Evolutionary conservation across 2,888 invertebrate genomes (phyloP).

Genomic region (Amblyjoppa proteus): DNA sequence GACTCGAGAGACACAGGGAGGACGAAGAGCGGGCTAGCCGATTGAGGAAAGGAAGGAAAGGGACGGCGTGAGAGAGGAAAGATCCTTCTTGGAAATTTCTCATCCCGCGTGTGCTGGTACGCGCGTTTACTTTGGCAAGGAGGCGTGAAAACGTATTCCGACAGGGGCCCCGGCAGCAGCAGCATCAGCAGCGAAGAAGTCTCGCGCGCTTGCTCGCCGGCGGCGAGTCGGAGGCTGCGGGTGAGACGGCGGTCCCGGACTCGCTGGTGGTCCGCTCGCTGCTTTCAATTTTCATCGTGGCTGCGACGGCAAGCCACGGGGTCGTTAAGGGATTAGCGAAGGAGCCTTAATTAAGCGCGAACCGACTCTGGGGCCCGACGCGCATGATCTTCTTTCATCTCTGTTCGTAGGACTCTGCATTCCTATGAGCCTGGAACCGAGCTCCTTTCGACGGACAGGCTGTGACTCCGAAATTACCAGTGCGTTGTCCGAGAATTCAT

Average conservation of each 20-base stretch:
- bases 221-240: constrained; percentile 42
- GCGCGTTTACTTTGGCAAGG: constrained; percentile 75
- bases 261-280: constrained; percentile 66
- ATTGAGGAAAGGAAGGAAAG: neutral
- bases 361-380: constrained; percentile 47
- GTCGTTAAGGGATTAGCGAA: constrained; percentile 71
- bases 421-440: constrained; percentile 27
- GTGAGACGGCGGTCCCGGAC: constrained; percentile 19
- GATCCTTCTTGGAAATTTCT: constrained; percentile 72
- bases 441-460: constrained; percentile 2
- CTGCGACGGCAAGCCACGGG: constrained; percentile 55
- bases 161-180: constrained; percentile 61
- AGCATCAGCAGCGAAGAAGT: constrained; percentile 59
- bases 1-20: constrained; percentile 43
- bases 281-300: constrained; percentile 65
- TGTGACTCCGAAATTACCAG: too few relatives aligned
- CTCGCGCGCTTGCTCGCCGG: constrained; percentile 51
- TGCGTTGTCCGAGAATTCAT: too few relatives aligned
- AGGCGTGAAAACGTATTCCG: constrained; percentile 75
- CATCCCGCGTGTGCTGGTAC: constrained; percentile 50
- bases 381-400: constrained; percentile 45
- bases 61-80: constrained; percentile 35
- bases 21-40: constrained; percentile 28
- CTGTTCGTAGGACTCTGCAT: constrained; percentile 21
- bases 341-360: constrained; percentile 69